These are phyloP conservation scores for Spheniscus humboldti DNA, from an alignment of 2,797 vertebrate species.

Conservation along the genomic window DNA sequence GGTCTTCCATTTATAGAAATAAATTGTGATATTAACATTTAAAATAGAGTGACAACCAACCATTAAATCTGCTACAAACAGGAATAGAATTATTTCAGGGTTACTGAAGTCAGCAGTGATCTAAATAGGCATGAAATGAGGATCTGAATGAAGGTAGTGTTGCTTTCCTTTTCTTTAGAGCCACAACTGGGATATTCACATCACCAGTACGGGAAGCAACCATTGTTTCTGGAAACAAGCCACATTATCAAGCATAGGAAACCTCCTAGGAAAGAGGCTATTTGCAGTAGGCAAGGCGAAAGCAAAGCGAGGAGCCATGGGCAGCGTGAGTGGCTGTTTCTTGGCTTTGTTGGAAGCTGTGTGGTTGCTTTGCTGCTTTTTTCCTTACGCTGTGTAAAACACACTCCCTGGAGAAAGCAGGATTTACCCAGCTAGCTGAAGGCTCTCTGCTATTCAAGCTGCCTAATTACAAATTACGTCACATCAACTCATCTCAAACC, in stretches of 20 bases:
- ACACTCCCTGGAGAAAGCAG: neutral
- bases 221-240: neutral
- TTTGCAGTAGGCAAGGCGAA: neutral
- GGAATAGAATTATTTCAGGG: neutral
- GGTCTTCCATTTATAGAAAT: neutral
- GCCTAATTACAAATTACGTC: constrained; percentile 29
- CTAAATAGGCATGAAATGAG: constrained; percentile 16
- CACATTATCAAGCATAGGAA: neutral
- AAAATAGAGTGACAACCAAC: neutral
- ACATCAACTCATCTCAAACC: neutral
- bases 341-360: neutral
- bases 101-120: neutral
- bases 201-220: neutral
- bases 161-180: neutral
- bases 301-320: neutral
- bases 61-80: neutral
- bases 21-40: neutral
- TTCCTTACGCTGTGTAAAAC: neutral
- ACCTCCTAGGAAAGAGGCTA: neutral
- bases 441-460: neutral
- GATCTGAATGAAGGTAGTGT: neutral
- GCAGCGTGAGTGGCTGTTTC: neutral
- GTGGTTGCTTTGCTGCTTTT: neutral
- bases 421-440: neutral
- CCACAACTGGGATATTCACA: neutral